Base-by-base conservation (phyloP, 2,888 invertebrate genomes). In the Drosophila peninsularis region DNA sequence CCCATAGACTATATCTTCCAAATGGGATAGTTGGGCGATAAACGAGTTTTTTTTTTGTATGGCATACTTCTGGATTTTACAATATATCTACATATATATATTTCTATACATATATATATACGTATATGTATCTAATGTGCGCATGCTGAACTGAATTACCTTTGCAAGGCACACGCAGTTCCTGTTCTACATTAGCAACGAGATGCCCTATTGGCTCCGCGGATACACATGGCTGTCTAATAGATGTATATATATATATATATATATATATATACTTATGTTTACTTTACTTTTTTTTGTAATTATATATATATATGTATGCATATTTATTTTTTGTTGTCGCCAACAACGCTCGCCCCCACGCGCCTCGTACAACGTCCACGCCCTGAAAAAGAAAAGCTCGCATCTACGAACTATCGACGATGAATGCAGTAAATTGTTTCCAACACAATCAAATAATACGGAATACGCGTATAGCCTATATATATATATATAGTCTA, bases 381-480 rank as follows among this genome's bases (percentile, higher is more conserved):
- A 19, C 27, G 50, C 13, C 32, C 32, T 7, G 5, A 57, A 39
- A 52, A 52, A 52, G 24, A 36, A 52, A 53, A 56, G 11, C 50
- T 27, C n/a, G 27, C 6, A 30, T 30, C 27, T 6, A 30, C 27
- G 27, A 41, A 36, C 17, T 19, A 34, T 60, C 58, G 39, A 50
- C 34, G 34, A 57, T n/a, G 13, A 63, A n/a, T 37, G 55, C 54
- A 37, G 37, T 50, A 63, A 58, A 50, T 58, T 37, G 14, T 5
- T 42, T 44, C n/a, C 42, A 47, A 47, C 27, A 17, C 3, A 13
- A 19, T 19, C 27, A 30, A 30, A 60, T 36, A 27, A 45, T 45
- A 27, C 27, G 24, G 14, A 27, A 32, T 32, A 57, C 17, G 41
- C 34, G n/a, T 60, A 19, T 54, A 13, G 5, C 17, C 44, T 45